Evolutionary conservation across 2,888 invertebrate genomes (phyloP), one percentile per base, ranked within the genome.

Genomic region (Prosapia bicincta): DNA sequence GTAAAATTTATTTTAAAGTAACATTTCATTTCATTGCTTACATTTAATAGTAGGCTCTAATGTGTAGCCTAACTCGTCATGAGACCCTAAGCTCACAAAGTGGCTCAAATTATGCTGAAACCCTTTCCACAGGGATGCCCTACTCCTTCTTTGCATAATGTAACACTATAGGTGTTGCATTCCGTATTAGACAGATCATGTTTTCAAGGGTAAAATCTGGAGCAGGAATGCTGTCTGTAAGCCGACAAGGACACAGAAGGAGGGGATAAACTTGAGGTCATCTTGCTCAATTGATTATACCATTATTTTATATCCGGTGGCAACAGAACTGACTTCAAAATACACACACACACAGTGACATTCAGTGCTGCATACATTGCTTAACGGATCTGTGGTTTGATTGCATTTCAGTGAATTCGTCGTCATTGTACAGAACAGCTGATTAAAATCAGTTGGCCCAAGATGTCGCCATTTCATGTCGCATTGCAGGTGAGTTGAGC

Each of bases 191-290:
- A n/a, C 15, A 38, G 6, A 54, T 20, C 54, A 20, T 20, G 54
- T 54, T 54, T 54, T 54, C 54, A 54, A 54, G 54, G 54, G 54
- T 54, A 54, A 54, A 54, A 54, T 54, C 54, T 54, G 54, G 54
- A 54, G 54, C 54, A 54, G 54, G 54, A 54, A 54, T 54, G 54
- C 54, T 20, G 54, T 13, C 54, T 54, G 20, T 20, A 54, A 2
- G 54, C 20, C 54, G 20, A 20, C 54, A 54, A 54, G 54, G 54
- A 54, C 54, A 54, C n/a, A 1, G 54, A 20, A 54, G 54, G 54
- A 54, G 54, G 54, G 54, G 54, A 54, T 54, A 54, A 54, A 20
- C 54, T 54, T 54, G 54, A 54, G 54, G 54, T 54, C 54, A 54
- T 54, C 54, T 54, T 54, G 54, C 20, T 54, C 54, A 54, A 54